Evolutionary conservation across 2,113 vertebrate species (phyloP).

Genomic region (Alces alces): DNA sequence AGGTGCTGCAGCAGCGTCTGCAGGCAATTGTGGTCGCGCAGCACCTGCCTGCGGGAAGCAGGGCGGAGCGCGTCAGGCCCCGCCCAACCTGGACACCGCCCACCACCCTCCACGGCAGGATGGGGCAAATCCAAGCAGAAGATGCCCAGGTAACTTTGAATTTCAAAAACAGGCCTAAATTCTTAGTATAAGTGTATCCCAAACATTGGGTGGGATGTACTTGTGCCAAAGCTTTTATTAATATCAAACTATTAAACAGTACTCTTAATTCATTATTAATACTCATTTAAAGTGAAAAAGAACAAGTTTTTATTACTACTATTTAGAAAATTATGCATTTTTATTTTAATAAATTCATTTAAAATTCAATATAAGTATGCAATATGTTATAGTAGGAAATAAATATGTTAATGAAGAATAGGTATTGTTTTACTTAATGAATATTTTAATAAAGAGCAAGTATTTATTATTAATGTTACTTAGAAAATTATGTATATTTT

Average conservation of each 20-base stretch:
- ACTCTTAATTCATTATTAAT: not conserved
- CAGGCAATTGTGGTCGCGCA: conserved; percentile 96
- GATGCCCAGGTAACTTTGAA: too few species aligned
- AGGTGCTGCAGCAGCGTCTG: conserved; percentile 97
- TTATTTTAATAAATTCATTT: not conserved
- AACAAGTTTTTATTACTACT: not conserved
- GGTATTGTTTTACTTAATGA: not conserved
- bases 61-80: not conserved
- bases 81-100: accelerated
- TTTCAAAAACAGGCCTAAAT: not conserved
- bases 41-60: conserved; percentile 84
- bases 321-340: not conserved
- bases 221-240: not conserved
- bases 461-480: not conserved
- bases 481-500: not conserved
- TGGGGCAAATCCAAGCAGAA: not conserved
- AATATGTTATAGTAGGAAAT: not conserved
- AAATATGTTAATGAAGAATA: not conserved
- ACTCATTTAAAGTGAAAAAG: not conserved
- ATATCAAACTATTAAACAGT: not conserved
- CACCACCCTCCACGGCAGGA: accelerated
- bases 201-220: not conserved
- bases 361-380: not conserved
- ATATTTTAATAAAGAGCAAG: not conserved
- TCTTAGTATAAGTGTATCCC: not conserved